Percentiles rank a stretch among this genome's conserved stretches.
phyloP scores from a whole-genome alignment of 2,888 invertebrate species.

The Dione juno region DNA sequence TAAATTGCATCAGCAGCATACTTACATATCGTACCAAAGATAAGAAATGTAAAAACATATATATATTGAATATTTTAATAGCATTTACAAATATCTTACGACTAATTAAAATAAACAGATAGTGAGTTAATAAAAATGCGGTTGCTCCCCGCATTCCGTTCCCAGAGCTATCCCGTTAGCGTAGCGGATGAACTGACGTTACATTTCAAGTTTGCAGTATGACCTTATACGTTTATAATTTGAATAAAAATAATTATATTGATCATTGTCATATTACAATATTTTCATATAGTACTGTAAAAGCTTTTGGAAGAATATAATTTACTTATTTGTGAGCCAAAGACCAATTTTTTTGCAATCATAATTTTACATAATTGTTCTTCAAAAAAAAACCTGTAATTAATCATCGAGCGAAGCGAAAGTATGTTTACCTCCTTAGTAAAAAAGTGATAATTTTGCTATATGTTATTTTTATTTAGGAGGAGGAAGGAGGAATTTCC shows the following conservation, averaged over 20 bases:
- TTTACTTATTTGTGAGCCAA: too few relatives aligned
- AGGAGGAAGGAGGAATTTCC: too few relatives aligned
- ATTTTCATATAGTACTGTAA: too few relatives aligned
- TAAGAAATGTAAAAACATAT: neutral
- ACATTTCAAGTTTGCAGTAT: conserved; percentile 26
- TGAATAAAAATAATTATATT: neutral
- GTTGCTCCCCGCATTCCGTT: conserved; percentile 29
- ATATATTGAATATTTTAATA: neutral
- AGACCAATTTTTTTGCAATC: too few relatives aligned
- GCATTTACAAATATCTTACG: conserved; percentile 1
- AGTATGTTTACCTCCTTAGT: too few relatives aligned
- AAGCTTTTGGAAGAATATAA: too few relatives aligned
- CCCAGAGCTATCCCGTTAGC: conserved; percentile 36
- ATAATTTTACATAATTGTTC: too few relatives aligned
- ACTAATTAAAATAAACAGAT: conserved; percentile 9
- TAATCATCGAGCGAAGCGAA: too few relatives aligned
- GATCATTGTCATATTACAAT: too few relatives aligned
- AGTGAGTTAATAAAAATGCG: conserved; percentile 16
- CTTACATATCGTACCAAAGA: neutral
- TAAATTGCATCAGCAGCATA: neutral
- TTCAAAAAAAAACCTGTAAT: too few relatives aligned
- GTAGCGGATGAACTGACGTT: conserved; percentile 32
- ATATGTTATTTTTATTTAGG: too few relatives aligned
- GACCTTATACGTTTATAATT: conserved; percentile 17
- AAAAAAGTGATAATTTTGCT: too few relatives aligned